Evolutionary conservation across 2,113 vertebrate genomes (phyloP).

Genomic region (Gavialis gangeticus): DNA sequence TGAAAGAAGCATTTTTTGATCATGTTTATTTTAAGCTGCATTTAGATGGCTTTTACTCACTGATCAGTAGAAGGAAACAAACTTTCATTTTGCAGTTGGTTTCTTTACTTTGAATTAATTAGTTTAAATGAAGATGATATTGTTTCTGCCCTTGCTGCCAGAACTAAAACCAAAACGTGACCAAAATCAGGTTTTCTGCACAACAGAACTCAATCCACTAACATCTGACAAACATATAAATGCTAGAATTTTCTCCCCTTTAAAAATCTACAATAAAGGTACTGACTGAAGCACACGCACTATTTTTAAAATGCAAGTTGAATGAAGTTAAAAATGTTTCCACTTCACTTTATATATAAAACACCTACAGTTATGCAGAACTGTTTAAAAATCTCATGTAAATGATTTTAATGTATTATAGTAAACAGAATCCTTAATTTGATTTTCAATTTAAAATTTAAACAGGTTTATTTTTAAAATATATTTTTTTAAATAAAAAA

Average conservation of each 20-base stretch:
- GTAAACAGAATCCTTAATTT: too few relatives aligned
- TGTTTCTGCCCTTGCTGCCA: background rate
- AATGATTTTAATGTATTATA: too few relatives aligned
- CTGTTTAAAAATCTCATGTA: too few relatives aligned
- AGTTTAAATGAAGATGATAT: background rate
- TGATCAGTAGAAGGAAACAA: background rate
- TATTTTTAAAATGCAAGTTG: conserved; percentile 40
- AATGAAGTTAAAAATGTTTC: conserved; percentile 41
- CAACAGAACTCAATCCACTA: background rate
- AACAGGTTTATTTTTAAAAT: too few relatives aligned
- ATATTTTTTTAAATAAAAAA: too few relatives aligned
- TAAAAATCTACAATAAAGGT: conserved; percentile 15
- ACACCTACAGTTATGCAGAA: too few relatives aligned
- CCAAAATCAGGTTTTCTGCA: conserved; percentile 8
- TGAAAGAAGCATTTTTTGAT: background rate
- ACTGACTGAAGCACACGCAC: conserved; percentile 23
- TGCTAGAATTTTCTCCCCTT: background rate
- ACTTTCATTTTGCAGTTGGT: background rate
- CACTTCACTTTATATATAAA: conserved; percentile 14
- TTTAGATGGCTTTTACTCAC: background rate
- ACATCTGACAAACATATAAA: conserved; percentile 6
- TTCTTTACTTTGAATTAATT: background rate
- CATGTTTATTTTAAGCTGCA: background rate
- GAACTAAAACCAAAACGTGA: background rate
- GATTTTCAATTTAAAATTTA: too few relatives aligned